Evolutionary conservation across 2,113 vertebrate genomes (phyloP).

Genomic region (Gallinago paraguaiae): DNA sequence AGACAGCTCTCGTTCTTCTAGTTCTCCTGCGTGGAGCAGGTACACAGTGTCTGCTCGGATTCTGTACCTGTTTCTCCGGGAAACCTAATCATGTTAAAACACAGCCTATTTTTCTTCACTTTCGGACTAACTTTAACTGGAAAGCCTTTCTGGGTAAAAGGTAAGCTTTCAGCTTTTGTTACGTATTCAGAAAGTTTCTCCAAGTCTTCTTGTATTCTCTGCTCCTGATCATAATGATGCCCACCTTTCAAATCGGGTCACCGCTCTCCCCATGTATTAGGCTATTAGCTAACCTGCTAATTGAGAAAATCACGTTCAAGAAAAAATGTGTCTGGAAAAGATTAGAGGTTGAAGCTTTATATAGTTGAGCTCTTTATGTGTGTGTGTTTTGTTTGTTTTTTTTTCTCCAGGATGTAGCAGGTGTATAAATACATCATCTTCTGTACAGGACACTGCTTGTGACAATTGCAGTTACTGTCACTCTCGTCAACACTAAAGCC

Average conservation of each 20-base stretch:
- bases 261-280: not conserved
- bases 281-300: not conserved
- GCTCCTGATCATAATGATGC: accelerated
- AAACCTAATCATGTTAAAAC: constrained; percentile 40
- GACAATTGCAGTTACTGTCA: not conserved
- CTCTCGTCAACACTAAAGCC: not conserved
- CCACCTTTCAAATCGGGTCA: not conserved
- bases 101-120: constrained; percentile 9
- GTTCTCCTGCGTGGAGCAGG: not conserved
- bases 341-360: not conserved
- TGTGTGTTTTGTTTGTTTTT: not conserved
- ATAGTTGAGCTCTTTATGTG: not conserved
- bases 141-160: constrained; percentile 11
- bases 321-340: not conserved
- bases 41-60: not conserved
- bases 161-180: constrained; percentile 34
- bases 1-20: not conserved
- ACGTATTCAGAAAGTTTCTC: not conserved
- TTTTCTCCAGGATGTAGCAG: not conserved
- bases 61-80: not conserved
- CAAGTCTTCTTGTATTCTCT: not conserved
- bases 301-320: not conserved
- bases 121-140: constrained; percentile 33
- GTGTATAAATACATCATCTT: not conserved
- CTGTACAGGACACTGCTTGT: not conserved